Evolutionary conservation across 2,888 invertebrate genomes (phyloP), one percentile per base, ranked within the genome.

Genomic region (Candidula unifasciata): DNA sequence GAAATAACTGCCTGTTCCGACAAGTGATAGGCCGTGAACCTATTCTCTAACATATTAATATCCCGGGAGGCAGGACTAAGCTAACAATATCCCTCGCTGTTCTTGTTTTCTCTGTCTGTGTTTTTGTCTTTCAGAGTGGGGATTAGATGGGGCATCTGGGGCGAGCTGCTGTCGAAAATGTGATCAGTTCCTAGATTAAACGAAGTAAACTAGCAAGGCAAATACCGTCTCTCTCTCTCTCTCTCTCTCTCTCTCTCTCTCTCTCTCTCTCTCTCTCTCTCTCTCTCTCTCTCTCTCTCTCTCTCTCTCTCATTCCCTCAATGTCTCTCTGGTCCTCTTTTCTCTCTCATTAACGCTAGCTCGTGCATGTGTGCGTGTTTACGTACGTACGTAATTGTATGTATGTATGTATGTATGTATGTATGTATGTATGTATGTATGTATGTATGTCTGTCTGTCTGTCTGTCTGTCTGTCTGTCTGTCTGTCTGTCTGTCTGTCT

Each of bases 241-340:
- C 73, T 35, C 73, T 35, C 18, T 35, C 35, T 73, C 37, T 35
- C 44, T 73, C 73, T 73, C 73, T 73, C 73, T 73, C 44, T 73
- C 73, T 73, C 73, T 73, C 73, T 73, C 73, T 73, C 73, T 73
- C 73, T 73, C 73, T 73, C 73, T 73, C 73, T 73, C 44, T 73
- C 73, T 73, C 35, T 35, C 73, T 73, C 73, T 73, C 44, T 73
- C 44, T 73, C 37, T 73, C 73, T 73, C 44, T 73, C 73, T 24
- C 35, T 35, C 44, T 37, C 35, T 18, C 27, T 71, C 21, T 37
- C 71, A 35, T 21, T 71, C 37, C 0, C 37, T 71, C 71, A 35
- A 8, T 71, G 8, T 35, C 37, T 33, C 37, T 71, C 37, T 71
- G 10, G 35, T 21, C 35, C 71, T 33, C 37, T 33, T 21, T 37